Conservation (phyloP, 2,113 vertebrate species). For the Odobenus rosmarus region DNA sequence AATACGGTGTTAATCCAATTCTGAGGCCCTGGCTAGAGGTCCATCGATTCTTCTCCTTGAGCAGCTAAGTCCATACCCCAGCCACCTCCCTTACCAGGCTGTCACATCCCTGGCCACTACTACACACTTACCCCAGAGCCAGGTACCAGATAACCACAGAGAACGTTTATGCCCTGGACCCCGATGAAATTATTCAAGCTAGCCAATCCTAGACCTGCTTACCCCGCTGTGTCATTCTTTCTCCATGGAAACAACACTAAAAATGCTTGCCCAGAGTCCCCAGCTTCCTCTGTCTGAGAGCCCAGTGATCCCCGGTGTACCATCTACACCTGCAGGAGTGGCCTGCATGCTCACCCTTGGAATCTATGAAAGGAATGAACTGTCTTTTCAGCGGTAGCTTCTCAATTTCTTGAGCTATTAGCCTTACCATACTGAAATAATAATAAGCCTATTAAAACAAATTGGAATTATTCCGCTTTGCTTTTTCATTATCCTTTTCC, state of each 20-base stretch:
- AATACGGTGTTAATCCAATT: neutral
- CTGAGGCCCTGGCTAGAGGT: neutral
- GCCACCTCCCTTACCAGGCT: neutral
- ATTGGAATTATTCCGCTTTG: neutral
- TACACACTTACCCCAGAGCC: neutral
- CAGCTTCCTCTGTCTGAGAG: neutral
- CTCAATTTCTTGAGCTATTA: neutral
- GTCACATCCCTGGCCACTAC: neutral
- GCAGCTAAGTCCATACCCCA: neutral
- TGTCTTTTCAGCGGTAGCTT: neutral
- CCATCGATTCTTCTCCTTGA: neutral
- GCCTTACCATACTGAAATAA: neutral
- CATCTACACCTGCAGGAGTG: too few species aligned
- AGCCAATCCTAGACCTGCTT: neutral
- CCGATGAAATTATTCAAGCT: neutral
- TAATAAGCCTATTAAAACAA: neutral
- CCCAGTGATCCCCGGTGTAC: fast-evolving
- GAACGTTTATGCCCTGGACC: fast-evolving
- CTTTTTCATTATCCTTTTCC: neutral
- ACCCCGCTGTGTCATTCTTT: neutral
- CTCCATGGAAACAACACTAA: neutral
- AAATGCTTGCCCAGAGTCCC: fast-evolving
- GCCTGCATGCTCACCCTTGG: neutral
- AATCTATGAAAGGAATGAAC: neutral
- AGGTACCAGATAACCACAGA: neutral